phyloP scores from a whole-genome alignment of 1,140 invertebrate genomes.

The Drosophila grimshawi region DNA sequence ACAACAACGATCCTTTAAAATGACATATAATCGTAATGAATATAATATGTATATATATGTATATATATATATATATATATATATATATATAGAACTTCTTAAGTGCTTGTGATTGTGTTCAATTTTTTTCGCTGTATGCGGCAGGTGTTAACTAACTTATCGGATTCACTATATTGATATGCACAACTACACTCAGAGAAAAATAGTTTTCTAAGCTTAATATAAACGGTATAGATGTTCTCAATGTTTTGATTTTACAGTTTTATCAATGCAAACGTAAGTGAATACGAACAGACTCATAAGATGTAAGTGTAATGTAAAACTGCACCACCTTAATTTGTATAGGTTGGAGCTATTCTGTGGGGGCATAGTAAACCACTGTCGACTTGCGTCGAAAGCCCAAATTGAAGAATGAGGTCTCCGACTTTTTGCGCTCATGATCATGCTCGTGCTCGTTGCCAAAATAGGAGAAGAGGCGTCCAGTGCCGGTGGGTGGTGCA shows the following conservation, averaged over 20 bases:
- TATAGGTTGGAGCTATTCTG: conserved; percentile 33
- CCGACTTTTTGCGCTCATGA: conserved; percentile 79
- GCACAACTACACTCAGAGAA: not conserved
- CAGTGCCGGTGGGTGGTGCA: conserved; percentile 56
- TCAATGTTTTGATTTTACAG: too few species aligned
- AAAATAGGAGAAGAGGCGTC: conserved; percentile 79
- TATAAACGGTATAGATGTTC: too few species aligned
- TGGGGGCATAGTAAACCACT: conserved; percentile 79
- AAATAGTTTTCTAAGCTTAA: not conserved
- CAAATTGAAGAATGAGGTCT: conserved; percentile 82
- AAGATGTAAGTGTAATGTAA: conserved; percentile 3
- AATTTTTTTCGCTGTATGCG: not conserved
- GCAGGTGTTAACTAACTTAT: not conserved
- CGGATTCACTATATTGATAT: conserved; percentile 1
- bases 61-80: conserved; percentile 21
- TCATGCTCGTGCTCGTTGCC: conserved; percentile 79
- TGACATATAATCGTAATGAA: conserved; percentile 41
- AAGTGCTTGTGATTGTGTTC: not conserved
- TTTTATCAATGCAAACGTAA: too few species aligned
- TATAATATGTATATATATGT: conserved; percentile 28
- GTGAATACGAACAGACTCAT: not conserved
- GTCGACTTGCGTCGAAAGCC: conserved; percentile 82
- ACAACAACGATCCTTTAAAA: conserved; percentile 62
- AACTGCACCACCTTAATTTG: not conserved
- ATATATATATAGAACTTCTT: conserved; percentile 8